Conservation (phyloP, 2,113 vertebrate genomes). For the Pelvicachromis taeniatus region DNA sequence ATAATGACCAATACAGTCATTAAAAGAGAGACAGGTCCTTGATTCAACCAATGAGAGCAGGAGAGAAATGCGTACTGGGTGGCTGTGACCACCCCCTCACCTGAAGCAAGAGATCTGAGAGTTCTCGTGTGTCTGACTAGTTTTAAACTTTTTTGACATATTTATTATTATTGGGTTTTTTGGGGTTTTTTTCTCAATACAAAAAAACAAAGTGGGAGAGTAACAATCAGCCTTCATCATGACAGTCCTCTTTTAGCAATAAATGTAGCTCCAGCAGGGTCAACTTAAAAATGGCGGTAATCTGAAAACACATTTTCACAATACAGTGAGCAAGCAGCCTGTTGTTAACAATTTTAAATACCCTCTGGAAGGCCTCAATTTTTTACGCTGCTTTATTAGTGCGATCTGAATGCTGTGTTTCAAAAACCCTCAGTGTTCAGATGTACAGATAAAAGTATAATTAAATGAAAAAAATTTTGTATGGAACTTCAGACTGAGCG, state of each 20-base stretch:
- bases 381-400: too few relatives aligned
- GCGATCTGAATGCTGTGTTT: too few relatives aligned
- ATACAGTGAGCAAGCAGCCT: neutral
- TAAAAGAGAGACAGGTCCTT: neutral
- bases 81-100: neutral
- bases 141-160: too few relatives aligned
- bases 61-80: neutral
- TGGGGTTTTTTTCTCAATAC: too few relatives aligned
- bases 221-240: neutral
- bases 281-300: neutral
- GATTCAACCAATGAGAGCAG: neutral
- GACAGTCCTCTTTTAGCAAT: neutral
- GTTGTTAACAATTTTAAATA: neutral
- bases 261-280: neutral
- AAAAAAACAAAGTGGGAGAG: neutral
- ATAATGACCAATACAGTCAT: neutral
- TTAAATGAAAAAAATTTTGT: too few relatives aligned
- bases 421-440: too few relatives aligned
- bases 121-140: neutral
- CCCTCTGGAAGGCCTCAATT: too few relatives aligned
- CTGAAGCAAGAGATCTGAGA: neutral
- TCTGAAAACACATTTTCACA: neutral
- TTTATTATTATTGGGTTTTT: too few relatives aligned
- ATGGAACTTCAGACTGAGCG: too few relatives aligned
- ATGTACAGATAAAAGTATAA: too few relatives aligned